Conservation (phyloP, 2,888 invertebrate species). For the Platycheirus rosarum region DNA sequence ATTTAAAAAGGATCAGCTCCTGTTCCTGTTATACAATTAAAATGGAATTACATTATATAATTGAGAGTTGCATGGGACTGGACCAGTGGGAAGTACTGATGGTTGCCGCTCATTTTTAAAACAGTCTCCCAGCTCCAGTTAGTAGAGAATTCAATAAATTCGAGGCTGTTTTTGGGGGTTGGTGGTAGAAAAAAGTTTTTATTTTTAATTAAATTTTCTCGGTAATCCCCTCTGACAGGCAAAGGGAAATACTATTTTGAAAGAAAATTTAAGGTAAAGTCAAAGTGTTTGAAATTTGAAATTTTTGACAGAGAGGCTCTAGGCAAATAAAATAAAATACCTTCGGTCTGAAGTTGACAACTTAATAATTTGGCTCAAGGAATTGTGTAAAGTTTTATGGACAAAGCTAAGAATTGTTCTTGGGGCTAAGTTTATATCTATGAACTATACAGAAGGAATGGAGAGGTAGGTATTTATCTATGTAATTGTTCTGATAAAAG, state of each 20-base stretch:
- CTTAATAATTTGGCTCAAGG: conserved; percentile 37
- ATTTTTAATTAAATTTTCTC: conserved; percentile 12
- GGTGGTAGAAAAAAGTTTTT: not conserved
- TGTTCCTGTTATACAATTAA: conserved; percentile 68
- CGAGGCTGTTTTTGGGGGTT: not conserved
- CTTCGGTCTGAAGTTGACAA: conserved; percentile 58
- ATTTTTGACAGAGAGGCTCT: not conserved
- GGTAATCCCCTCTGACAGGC: not conserved
- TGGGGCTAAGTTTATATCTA: not conserved
- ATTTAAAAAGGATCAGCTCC: conserved; percentile 67
- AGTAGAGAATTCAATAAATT: not conserved
- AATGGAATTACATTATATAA: conserved; percentile 70
- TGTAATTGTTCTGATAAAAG: not conserved
- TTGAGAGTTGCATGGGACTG: conserved; percentile 39
- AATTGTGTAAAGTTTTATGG: conserved; percentile 12
- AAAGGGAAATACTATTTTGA: not conserved
- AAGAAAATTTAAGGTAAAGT: not conserved
- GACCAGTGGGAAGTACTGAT: conserved; percentile 12
- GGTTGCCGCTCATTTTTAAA: not conserved
- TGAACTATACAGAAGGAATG: not conserved
- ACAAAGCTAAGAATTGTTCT: conserved; percentile 3
- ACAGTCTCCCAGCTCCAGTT: not conserved
- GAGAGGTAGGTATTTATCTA: too few species aligned
- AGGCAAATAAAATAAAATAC: conserved; percentile 1
- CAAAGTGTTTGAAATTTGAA: conserved; percentile 16